Base-by-base conservation (phyloP, 1,140 invertebrate species). In the Polypedilum pembai region DNA sequence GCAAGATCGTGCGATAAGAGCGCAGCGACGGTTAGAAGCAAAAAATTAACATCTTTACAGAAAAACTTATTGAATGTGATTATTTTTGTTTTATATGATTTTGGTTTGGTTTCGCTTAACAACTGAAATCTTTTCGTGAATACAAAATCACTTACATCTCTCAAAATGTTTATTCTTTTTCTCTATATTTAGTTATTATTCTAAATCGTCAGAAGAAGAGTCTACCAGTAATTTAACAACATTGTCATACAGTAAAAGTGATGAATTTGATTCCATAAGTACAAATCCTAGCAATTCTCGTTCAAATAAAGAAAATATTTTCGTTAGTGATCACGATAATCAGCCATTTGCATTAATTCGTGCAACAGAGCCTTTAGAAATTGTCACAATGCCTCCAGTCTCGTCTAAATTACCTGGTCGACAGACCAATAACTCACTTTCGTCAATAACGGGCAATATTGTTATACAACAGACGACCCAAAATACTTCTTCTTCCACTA, bases 361-460 rank as follows among this genome's bases (percentile, higher is more conserved):
- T 3, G 21, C 8, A 41, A 41, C 12, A 15, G 65, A 73, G 3
- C 73, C 73, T 41, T 12, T 17, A 21, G 15, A 24, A 10, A 73
- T 40, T 40, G 2, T 40, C 17, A 76, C 76, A 76, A 81, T 82
- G 81, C 79, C 81, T 76, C 81, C 81, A 76, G 79, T 80, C 69
- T 80, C 84, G 3, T 78, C 85, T 15, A 87, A 87, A 77, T 85
- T 86, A 76, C 85, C 88, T 20, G 91, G 91, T 24, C 83, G 93
- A 74, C 92, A 94, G 82, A 94, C 93, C 2, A 94, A 94, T 80
- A 94, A 94, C 82, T 94, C 92, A 1, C 83, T 94, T 12, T 90
- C 92, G 1, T 92, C 90, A 7, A 89, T 91, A 40, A 92, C 91
- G 15, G 92, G 91, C 18, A 90, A 92, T 79, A 92, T 93, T 74